phyloP scores from a whole-genome alignment of 2,113 vertebrate genomes.

The Gavialis gangeticus region DNA sequence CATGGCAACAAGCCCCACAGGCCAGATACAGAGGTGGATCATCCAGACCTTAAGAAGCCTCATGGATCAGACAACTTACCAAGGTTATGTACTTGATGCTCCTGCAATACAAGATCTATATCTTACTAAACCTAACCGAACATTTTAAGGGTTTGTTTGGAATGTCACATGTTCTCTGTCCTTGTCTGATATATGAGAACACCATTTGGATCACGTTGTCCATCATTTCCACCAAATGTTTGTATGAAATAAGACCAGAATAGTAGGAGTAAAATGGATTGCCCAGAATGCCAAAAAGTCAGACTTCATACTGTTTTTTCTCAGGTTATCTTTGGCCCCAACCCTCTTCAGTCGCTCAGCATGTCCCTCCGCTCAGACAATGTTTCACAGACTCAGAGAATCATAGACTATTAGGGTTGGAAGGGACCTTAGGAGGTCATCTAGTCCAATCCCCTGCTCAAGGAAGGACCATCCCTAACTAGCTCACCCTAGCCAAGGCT shows the following conservation, averaged over 20 bases:
- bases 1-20: too few relatives aligned
- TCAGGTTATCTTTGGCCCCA: constrained; percentile 9
- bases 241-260: background rate
- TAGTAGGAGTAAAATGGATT: background rate
- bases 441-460: too few relatives aligned
- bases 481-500: too few relatives aligned
- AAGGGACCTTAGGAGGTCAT: too few relatives aligned
- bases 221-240: background rate
- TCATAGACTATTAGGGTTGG: too few relatives aligned
- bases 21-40: too few relatives aligned
- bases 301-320: background rate
- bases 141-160: background rate
- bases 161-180: background rate
- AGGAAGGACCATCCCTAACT: too few relatives aligned
- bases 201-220: background rate
- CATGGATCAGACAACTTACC: too few relatives aligned
- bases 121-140: background rate
- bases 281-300: background rate
- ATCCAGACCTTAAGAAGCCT: too few relatives aligned
- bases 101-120: background rate
- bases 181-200: background rate
- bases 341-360: background rate
- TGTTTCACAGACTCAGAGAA: too few relatives aligned
- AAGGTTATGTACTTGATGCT: too few relatives aligned
- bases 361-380: background rate